These are phyloP conservation scores for Leptinotarsa undecemlineata DNA, from an alignment of 1,140 invertebrate genomes.

Conservation along the genomic window DNA sequence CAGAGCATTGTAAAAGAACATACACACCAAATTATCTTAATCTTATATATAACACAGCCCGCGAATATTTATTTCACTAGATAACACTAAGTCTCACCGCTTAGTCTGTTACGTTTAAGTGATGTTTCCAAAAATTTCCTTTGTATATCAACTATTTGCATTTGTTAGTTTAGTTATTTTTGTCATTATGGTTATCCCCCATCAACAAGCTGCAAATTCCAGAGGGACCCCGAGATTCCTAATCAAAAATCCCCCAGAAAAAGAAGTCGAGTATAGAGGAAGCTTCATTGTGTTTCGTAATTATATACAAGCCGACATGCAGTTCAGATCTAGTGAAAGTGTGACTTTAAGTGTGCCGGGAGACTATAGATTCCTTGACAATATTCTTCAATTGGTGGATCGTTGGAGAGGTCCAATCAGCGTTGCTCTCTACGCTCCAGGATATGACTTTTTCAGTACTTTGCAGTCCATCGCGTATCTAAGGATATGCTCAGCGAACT, in stretches of 20 bases:
- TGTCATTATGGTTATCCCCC: not conserved
- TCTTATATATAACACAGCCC: no score
- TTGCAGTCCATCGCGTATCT: conserved; percentile 64
- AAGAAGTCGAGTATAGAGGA: conserved; percentile 62
- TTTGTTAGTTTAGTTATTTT: not conserved
- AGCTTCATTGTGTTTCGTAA: conserved; percentile 87
- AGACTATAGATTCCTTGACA: conserved; percentile 57
- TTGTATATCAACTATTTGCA: not conserved
- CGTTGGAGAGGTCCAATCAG: conserved; percentile 67
- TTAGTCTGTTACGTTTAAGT: no score
- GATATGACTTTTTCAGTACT: conserved; percentile 64
- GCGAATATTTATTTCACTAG: no score
- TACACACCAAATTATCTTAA: no score
- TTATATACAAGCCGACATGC: conserved; percentile 67
- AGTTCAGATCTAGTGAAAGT: conserved; percentile 61
- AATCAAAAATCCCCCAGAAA: not conserved
- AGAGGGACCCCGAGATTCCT: not conserved
- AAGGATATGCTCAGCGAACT: conserved; percentile 57
- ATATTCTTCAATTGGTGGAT: conserved; percentile 44
- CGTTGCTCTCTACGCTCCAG: conserved; percentile 70
- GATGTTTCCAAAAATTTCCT: not conserved
- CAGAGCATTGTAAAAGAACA: no score
- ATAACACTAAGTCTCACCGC: no score
- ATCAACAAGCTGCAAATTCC: not conserved
- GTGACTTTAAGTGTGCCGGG: conserved; percentile 75